Evolutionary conservation across 2,888 invertebrate species (phyloP), one percentile per base, ranked within the genome.

Genomic region (Heliconius hortense): DNA sequence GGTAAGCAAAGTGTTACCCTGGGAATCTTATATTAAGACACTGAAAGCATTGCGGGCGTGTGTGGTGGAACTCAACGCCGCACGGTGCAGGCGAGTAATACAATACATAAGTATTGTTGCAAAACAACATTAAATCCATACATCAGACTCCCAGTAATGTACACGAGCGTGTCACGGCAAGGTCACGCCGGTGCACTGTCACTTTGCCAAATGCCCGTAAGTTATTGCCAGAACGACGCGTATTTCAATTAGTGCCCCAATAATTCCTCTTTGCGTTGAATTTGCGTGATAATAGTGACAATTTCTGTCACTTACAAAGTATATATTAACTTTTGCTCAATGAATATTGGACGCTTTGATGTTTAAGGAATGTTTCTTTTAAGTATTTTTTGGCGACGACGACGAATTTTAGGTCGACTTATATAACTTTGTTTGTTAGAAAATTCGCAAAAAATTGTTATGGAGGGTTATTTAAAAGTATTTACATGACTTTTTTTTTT

Each of bases 181-280:
- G 74, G 74, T 70, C 74, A 56, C 74, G 26, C 62, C 70, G 56
- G 70, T 73, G 60, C 48, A 63, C 73, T 77, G 77, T 76, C 77
- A 73, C 56, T 5, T 71, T 71, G 74, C 74, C 74, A 75, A 74
- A 71, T 35, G 63, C 39, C 39, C 21, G 64, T 56, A 35, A 75
- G 66, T 83, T 84, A 82, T 85, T 82, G 82, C 81, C 80, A 81
- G 80, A 80, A 77, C 63, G 78, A 75, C 4, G 72, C 73, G 79
- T 77, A 76, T 72, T 72, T 62, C 76, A 76, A 71, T 75, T 78
- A 75, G 73, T 74, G 72, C 43, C 28, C 68, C 75, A 69, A 74
- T 76, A 72, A 73, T 64, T 31, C 67, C 48, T 68, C 68, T 69
- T 72, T 8, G 21, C 56, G 1, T 69, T n/a, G 24, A 56, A 69